Base-by-base conservation (phyloP, 2,113 vertebrate species). In the Ceratotherium simum region DNA sequence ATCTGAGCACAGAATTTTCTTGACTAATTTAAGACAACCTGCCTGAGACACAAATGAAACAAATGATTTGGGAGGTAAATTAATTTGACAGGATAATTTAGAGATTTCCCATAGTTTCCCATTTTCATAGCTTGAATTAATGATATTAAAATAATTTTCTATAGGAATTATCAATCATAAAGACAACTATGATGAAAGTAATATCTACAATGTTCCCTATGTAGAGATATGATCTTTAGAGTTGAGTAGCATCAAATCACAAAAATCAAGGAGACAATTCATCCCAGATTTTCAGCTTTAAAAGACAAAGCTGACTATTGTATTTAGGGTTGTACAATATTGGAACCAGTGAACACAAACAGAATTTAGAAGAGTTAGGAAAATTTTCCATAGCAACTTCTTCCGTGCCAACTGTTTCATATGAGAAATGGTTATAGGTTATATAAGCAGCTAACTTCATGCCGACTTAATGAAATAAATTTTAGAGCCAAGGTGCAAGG, bases 41-140 rank as follows among this genome's bases (percentile, higher is more conserved):
- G 20, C 33, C 39, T 72, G 36, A 79, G 11, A 84, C 5, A 72
- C 1, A 70, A 83, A 89, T 89, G 73, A 92, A 46, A 79, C 16
- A 86, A 86, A 42, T 64, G 21, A 79, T 46, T 29, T 42, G 87
- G 60, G 23, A 86, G 69, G 9, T 51, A 36, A 29, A 21, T 86
- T 80, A 69, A 81, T 23, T 48, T 70, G 85, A 69, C 70, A 31
- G 18, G 14, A 67, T 73, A 88, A 96, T 69, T 86, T 54, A 91
- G 82, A 79, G 51, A 85, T 79, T 83, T 39, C 21, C 29, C 60
- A 23, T 23, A 72, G 6, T 78, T 95, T 81, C 31, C 29, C 10
- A 69, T 80, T 90, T 95, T 87, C 51, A 87, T 39, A 75, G 29
- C 23, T 84, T 92, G 95, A 75, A 73, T 91, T 56, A 93, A 64